Conservation (phyloP, 2,888 invertebrate species). For the Apocheima hispidaria region DNA sequence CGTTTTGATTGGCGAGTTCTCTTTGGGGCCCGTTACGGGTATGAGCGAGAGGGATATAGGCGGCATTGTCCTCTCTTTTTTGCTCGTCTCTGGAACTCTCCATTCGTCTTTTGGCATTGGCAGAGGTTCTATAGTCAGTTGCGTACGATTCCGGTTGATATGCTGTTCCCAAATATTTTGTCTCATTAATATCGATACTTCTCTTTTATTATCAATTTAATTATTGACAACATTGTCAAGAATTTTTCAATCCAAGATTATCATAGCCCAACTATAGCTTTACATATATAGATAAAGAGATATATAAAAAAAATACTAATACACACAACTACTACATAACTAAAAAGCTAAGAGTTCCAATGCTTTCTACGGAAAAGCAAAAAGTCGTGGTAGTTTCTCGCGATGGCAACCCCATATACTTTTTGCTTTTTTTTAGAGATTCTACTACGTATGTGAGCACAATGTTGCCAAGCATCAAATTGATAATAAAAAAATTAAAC, state of each 20-base stretch:
- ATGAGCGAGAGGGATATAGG: slow-evolving; percentile 81
- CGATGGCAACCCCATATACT: slow-evolving; percentile 60
- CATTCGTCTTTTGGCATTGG: slow-evolving; percentile 71
- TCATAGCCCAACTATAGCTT: slow-evolving; percentile 57
- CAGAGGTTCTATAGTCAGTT: slow-evolving; percentile 80
- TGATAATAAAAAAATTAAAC: slow-evolving; percentile 82
- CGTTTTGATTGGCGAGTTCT: slow-evolving; percentile 71
- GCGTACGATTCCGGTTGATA: slow-evolving; percentile 83
- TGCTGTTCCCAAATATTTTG: slow-evolving; percentile 76
- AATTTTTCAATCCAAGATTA: slow-evolving; percentile 45
- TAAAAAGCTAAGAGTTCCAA: slow-evolving; percentile 76
- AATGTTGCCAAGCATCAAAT: slow-evolving; percentile 86
- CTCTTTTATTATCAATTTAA: slow-evolving; percentile 82
- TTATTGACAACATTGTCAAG: slow-evolving; percentile 83
- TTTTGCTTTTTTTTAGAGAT: slow-evolving; percentile 69
- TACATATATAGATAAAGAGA: slow-evolving; percentile 58
- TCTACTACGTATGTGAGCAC: slow-evolving; percentile 75
- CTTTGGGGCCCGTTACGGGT: slow-evolving; percentile 75
- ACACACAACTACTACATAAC: slow-evolving; percentile 74
- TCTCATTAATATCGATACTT: slow-evolving; percentile 60
- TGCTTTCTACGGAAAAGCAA: slow-evolving; percentile 79
- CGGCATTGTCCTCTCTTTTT: slow-evolving; percentile 75
- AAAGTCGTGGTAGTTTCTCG: slow-evolving; percentile 61
- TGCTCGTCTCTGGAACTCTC: slow-evolving; percentile 72
- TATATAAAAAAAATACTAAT: slow-evolving; percentile 59